phyloP scores from a whole-genome alignment of 2,797 vertebrate species.

The Octomys mimax region DNA sequence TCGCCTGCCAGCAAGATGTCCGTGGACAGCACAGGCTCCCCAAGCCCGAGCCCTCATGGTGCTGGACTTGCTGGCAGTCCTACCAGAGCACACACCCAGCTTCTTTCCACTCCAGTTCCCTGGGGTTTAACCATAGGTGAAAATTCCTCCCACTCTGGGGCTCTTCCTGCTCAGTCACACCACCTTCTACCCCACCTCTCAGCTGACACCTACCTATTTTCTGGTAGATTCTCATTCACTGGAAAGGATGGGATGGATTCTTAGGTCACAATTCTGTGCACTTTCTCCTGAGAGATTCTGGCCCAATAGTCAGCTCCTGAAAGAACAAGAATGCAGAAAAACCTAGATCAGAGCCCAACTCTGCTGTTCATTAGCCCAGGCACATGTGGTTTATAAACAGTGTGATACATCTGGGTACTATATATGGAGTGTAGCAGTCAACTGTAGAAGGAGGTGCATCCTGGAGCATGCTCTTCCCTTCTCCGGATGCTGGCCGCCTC shows the following conservation, averaged over 20 bases:
- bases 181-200: background rate
- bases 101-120: background rate
- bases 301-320: constrained; percentile 30
- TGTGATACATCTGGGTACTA: background rate
- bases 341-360: constrained; percentile 29
- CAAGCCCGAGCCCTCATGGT: background rate
- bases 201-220: constrained; percentile 59
- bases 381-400: background rate
- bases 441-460: no score
- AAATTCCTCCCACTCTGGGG: background rate
- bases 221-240: constrained; percentile 57
- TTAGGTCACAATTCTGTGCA: background rate
- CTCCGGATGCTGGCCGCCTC: background rate
- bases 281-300: background rate
- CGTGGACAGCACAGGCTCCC: background rate
- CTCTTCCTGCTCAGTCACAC: background rate
- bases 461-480: background rate
- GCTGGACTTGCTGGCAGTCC: background rate
- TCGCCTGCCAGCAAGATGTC: background rate
- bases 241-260: background rate
- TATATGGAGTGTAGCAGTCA: background rate
- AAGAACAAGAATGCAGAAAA: background rate
- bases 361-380: background rate
- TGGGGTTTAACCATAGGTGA: background rate
- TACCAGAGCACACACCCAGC: background rate